Evolutionary conservation across 2,797 vertebrate species (phyloP), one percentile per base, ranked within the genome.

Genomic region (Naso thynnoides): DNA sequence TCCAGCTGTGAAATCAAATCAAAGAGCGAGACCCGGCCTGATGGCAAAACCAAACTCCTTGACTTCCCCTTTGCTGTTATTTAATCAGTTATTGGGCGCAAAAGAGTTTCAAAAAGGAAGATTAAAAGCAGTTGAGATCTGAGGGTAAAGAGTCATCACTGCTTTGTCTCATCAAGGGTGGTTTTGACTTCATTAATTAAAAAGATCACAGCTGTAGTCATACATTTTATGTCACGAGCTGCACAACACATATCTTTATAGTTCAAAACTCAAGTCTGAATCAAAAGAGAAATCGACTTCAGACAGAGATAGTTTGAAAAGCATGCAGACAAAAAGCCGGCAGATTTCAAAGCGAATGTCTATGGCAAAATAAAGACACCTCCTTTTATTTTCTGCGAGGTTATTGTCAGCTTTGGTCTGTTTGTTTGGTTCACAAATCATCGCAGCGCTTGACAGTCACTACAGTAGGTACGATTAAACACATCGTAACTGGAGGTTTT

Each of bases 1-100:
- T 81, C 74, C 85, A 82, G 82, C 85, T 88, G 83, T 81, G 84
- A 84, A 88, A 88, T 88, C 65, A 49, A 81, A 88, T 88, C 62
- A 86, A 54, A 70, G 58, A 59, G 69, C 48, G 42, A 52, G 62
- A 49, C 54, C 10, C 47, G 77, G 66, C 76, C 83, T 72, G 84
- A 81, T 84, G 78, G 73, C 81, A 80, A 70, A 86, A 78, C 79
- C 78, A 85, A 88, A 82, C 69, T 73, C 64, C 24, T 50, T 49
- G 67, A 79, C 73, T 68, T 61, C 68, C 41, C 48, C 61, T 56
- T 60, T 42, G 36, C 76, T 71, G 4, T 60, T 66, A 36, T 71
- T 70, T 68, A 59, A 65, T 56, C 19, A 1, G 26, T 54, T 10
- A 16, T 23, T 26, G 15, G 64, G 45, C 13, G 8, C 31, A 57